Evolutionary conservation across 2,797 vertebrate species (phyloP), one percentile per base, ranked within the genome.

Genomic region (Cyprinodon diabolis): DNA sequence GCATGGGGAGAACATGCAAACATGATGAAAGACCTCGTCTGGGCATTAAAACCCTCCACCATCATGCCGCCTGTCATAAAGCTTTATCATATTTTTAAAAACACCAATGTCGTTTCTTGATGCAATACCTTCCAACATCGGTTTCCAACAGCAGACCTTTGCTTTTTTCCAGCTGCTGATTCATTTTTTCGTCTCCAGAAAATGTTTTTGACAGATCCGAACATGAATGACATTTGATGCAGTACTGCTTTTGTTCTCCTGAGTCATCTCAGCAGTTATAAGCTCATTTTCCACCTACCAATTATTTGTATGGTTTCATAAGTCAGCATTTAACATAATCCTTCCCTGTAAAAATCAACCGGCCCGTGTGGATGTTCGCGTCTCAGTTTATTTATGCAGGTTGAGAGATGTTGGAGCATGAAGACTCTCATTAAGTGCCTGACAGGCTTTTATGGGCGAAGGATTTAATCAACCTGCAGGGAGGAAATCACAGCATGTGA

Each of bases 381-480:
- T 19, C 21, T 10, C 37, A 48, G 1, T 54, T 60, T 51, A 30
- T 45, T 5, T 52, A 35, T 74, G 21, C 21, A 15, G 60, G 14
- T 68, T 35, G 12, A 48, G 47, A 51, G 43, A 62, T 14, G 15
- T 9, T 48, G 21, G 58, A 48, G 68, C 52, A 19, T 11, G 63
- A 52, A 21, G 47, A 60, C 21, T 45, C 10, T 75, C 13, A 30
- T 76, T 2, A 15, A 30, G 60, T 56, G 12, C 21, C 74, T 78
- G 52, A 70, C 79, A 81, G 55, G 25, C 17, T 60, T 65, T 69
- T 45, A 66, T 40, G 13, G 49, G 55, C 3, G 14, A 35, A 76
- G 77, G 25, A 82, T 69, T 82, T 47, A 71, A 30, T 67, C 66
- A 25, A 71, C 52, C 71, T 77, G 3, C 4, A 68, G 55, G n/a